Base-by-base conservation (phyloP, 2,797 vertebrate species). In the Siniperca undulata region DNA sequence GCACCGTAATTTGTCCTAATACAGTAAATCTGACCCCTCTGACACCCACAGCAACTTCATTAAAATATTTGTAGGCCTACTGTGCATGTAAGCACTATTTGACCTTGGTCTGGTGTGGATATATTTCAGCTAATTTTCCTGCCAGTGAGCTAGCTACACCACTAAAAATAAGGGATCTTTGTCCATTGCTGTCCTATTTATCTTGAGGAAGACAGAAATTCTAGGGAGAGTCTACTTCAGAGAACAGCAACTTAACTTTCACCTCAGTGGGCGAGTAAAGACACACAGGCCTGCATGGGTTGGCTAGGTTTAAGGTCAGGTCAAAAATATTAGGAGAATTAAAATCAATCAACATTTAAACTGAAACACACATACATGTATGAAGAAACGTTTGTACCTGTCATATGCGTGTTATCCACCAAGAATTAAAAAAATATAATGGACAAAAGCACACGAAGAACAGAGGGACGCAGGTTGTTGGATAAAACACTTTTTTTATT, bases 401-500 rank as follows among this genome's bases (percentile, higher is more conserved):
- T 84, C 73, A 52, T 59, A 16, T 38, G 50, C 19, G 16, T 77
- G 58, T 66, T 69, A 72, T 62, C 22, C 3, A 62, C 7, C 27
- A 46, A 64, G 27, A 69, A 44, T 78, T 24, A 73, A 53, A 1
- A 40, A 70, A 64, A 50, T 76, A 75, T 17, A 52, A 82, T 24
- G 27, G 71, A 74, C 70, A 78, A 56, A 84, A 42, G 64, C 53
- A 80, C 27, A 55, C 24, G 61, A 61, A 81, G 61, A 86, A 88
- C 44, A 82, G 74, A 80, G 30, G 69, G 48, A 86, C 53, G 67
- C 84, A 75, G 77, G 80, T 85, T 36, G 62, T 86, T 87, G 93
- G 90, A 94, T 95, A 94, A 95, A 94, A 92, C 91, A 93, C 84
- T 40, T 84, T 90, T 95, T 95, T 93, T n/a, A 94, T 95, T 96